Evolutionary conservation across 1,140 invertebrate genomes (phyloP).

Genomic region (Papilio machaon): DNA sequence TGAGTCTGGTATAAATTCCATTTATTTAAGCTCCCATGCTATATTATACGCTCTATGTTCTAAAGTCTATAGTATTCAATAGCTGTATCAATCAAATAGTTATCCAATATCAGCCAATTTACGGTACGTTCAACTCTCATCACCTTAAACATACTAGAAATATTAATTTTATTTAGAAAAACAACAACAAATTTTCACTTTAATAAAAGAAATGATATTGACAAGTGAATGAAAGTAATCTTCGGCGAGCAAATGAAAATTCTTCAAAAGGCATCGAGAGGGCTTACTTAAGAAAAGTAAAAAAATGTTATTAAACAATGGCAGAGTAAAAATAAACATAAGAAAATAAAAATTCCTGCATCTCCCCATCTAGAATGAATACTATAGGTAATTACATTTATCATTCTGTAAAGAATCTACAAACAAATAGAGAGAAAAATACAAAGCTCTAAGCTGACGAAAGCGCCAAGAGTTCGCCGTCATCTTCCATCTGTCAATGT

Average conservation of each 20-base stretch:
- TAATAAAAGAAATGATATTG: background rate
- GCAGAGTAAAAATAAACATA: background rate
- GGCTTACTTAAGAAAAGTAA: background rate
- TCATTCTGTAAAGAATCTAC: background rate
- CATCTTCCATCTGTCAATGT: no score
- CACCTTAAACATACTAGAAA: background rate
- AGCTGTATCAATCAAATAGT: no score
- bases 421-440: no score
- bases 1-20: background rate
- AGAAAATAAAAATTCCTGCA: background rate
- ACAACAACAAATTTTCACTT: background rate
- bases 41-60: no score
- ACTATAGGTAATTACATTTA: background rate
- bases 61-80: no score
- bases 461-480: no score
- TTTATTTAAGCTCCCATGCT: no score
- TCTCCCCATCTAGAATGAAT: background rate
- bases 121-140: background rate
- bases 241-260: slow-evolving; percentile 9
- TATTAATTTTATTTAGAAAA: background rate
- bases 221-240: slow-evolving; percentile 14
- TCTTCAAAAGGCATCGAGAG: slow-evolving; percentile 10
- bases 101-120: background rate
- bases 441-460: background rate
- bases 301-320: background rate